Conservation (phyloP, 2,113 vertebrate genomes). For the Megalops atlanticus region DNA sequence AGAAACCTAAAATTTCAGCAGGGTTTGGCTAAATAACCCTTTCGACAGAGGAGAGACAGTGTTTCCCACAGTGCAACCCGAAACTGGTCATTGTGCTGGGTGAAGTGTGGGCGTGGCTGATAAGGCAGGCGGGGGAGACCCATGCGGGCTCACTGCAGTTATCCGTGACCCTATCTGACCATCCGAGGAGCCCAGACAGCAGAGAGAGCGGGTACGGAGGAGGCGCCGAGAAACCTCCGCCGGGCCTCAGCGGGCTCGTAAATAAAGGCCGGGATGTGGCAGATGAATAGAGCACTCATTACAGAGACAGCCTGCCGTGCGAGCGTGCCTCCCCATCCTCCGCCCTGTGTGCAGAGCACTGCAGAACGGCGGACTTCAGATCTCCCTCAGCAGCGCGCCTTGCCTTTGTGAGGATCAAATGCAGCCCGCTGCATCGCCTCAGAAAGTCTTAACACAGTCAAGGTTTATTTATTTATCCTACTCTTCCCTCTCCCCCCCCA, state of each 20-base stretch:
- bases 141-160: not conserved
- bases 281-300: slow-evolving; percentile 16
- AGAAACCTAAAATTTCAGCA: not conserved
- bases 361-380: not conserved
- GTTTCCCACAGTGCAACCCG: not conserved
- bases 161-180: not conserved
- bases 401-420: slow-evolving; percentile 3
- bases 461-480: not conserved
- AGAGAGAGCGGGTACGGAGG: not conserved
- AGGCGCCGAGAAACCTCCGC: not conserved
- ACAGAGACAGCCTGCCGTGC: not conserved
- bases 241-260: not conserved
- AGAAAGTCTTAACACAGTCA: not conserved
- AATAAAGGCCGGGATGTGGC: slow-evolving; percentile 13
- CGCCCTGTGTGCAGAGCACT: slow-evolving; percentile 7
- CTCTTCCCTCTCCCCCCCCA: not conserved
- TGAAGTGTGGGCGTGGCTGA: not conserved
- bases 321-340: not conserved
- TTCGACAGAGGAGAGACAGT: not conserved
- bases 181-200: not conserved
- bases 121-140: not conserved
- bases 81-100: not conserved
- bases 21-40: not conserved
- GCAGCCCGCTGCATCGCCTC: not conserved
- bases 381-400: not conserved